Evolutionary conservation across 1,140 invertebrate species (phyloP), one percentile per base, ranked within the genome.

Genomic region (Temnothorax curvispinosus): DNA sequence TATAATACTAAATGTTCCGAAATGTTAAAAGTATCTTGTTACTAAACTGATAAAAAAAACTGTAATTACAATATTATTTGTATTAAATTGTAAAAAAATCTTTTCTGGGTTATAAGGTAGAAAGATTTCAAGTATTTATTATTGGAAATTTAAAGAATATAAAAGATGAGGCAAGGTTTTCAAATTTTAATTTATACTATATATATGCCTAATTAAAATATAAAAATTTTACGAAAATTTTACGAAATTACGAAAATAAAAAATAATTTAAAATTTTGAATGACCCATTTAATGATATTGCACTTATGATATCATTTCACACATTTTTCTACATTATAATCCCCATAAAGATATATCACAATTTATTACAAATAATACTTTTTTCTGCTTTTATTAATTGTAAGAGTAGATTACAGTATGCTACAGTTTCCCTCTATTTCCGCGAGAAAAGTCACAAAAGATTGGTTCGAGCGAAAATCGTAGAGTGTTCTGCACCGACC

Each of bases 1-100:
- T 85, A 75, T 75, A 75, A 76, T 76, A 50, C 9, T 27, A n/a
- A 41, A 60, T 75, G n/a, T 62, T 58, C 27, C 11, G 13, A 75
- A 50, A 75, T 64, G 35, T 76, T 47, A 41, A 64, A 75, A 71
- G 18, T 81, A 44, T 56, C 41, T 56, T 21, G 44, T 58, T 81
- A 71, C 35, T 56, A 69, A 81, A 27, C 38, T 38, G 44, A 27
- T 54, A 32, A 32, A 41, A 41, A 21, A 41, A 50, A 56, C 44
- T 69, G n/a, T 27, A 27, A 80, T 80, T 62, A 47, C 8, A 44
- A n/a, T 47, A 27, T 27, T 71, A 71, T 50, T 71, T 65, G 8
- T 32, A 38, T 4, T 64, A n/a, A 60, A 76, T 74, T n/a, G 27
- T 35, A 13, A 56, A n/a, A 71, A 71, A 18, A 50, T 47, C 2